Base-by-base conservation (phyloP, 2,888 invertebrate species). In the Geophilus truncorum region DNA sequence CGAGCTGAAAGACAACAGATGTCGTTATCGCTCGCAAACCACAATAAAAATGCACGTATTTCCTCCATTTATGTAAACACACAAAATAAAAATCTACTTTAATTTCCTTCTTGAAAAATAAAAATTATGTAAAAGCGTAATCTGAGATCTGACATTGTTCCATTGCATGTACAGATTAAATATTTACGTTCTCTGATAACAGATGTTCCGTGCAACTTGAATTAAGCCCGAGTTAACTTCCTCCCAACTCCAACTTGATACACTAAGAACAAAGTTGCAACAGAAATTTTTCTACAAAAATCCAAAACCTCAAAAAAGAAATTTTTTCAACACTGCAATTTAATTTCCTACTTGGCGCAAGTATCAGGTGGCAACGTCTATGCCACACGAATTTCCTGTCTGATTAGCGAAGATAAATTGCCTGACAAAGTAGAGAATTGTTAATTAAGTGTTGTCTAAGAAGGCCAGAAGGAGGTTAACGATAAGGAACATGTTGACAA, bases 391-490 rank as follows among this genome's bases (percentile, higher is more conserved):
- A 70, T 28, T 70, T 70, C 70, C 70, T 70, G 70, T 70, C 70
- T 70, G 70, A 70, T 70, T 70, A 70, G 70, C 28, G 25, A 70
- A 70, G 70, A 70, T 70, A 70, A 70, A 70, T 70, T 70, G 70
- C 70, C 70, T 70, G 70, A 70, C 70, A 70, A 70, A 70, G 70
- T 25, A 70, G 70, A 70, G 70, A 70, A 70, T 70, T 70, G 70
- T 70, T 70, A 70, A 70, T 70, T 70, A 70, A 70, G 70, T 70
- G 70, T 70, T 70, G 70, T 70, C 70, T 70, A 70, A 70, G 70
- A 28, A 70, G 70, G 70, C 70, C 70, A 70, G 70, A 70, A 70
- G 70, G 70, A 28, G 70, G 70, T 70, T 70, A 70, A 70, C 70
- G 70, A 70, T 70, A 70, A 70, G 45, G 70, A 70, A 25, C 70